Conservation (phyloP, 1,140 invertebrate species). For the Helicoverpa armigera region DNA sequence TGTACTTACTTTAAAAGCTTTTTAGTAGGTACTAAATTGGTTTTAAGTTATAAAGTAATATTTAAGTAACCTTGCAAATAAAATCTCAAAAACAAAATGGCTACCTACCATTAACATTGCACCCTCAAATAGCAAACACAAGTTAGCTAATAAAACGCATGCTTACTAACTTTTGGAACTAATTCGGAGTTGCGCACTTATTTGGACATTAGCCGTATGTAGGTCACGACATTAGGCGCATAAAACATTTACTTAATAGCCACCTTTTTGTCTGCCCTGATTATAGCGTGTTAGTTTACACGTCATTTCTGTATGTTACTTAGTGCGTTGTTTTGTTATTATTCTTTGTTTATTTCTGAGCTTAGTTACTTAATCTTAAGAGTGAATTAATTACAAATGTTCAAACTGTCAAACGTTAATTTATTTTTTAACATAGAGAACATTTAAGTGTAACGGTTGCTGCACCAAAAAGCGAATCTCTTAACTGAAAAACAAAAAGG, state of each 20-base stretch:
- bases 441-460: too few species aligned
- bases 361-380: too few species aligned
- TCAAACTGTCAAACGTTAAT: too few species aligned
- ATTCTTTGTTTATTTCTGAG: background rate
- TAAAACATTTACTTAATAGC: constrained; percentile 43
- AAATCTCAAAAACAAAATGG: background rate
- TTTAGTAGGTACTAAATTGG: too few species aligned
- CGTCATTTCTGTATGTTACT: constrained; percentile 20
- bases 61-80: background rate
- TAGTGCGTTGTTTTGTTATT: background rate
- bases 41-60: background rate
- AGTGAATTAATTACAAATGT: too few species aligned
- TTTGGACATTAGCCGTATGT: constrained; percentile 38
- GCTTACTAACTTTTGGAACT: constrained; percentile 37
- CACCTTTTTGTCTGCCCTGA: constrained; percentile 33
- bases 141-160: constrained; percentile 38
- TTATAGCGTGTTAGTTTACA: constrained; percentile 26
- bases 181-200: constrained; percentile 40
- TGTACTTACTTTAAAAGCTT: too few species aligned
- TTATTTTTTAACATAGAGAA: too few species aligned
- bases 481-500: background rate
- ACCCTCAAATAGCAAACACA: background rate
- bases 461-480: too few species aligned
- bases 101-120: background rate
- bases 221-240: constrained; percentile 24